Base-by-base conservation (phyloP, 1,140 invertebrate species). In the Mylabris phalerata region DNA sequence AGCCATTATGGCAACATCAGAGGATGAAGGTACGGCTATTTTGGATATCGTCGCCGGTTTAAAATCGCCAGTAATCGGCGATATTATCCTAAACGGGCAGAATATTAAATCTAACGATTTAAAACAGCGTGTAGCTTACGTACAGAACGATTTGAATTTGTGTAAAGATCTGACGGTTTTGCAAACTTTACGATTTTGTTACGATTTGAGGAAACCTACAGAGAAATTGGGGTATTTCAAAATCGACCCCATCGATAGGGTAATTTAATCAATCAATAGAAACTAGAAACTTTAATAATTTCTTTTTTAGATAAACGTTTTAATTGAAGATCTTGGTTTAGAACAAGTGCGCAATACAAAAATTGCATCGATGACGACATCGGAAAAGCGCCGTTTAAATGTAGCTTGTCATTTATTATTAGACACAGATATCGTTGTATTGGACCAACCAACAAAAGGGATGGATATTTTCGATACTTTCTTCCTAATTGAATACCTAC, bases 401-500 rank as follows among this genome's bases (percentile, higher is more conserved):
- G 84, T 96, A 2, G 94, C 92, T 0, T 92, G 90, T 69, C 89
- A 93, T 64, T 76, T 98, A 11, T 73, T 96, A 10, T 79, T 93
- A 5, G 87, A 91, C 70, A 85, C 87, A 48, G 90, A 93, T 51
- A 81, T 96, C 39, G 77, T 96, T 0, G 80, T 93, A 2, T 75
- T 96, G 25, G 93, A 96, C 70, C 88, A 93, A 73, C 90, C 93
- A 3, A 93, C 92, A 0, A 85, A 86, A 67, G 91, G 92, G 48
- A 92, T 98, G 86, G 94, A 98, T 66, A 95, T 97, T 55, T 96
- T 96, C 62, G 94, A 98, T 69, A 93, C 92, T 0, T 96, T 96
- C 75, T 97, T 97, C 72, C 74, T 97, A 10, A 86, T 97, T 25
- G 94, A 97, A 72, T 96, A 95, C 74, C 75, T 97, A 41, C 83